Evolutionary conservation across 2,888 invertebrate species (phyloP).

Genomic region (Amiota minor): DNA sequence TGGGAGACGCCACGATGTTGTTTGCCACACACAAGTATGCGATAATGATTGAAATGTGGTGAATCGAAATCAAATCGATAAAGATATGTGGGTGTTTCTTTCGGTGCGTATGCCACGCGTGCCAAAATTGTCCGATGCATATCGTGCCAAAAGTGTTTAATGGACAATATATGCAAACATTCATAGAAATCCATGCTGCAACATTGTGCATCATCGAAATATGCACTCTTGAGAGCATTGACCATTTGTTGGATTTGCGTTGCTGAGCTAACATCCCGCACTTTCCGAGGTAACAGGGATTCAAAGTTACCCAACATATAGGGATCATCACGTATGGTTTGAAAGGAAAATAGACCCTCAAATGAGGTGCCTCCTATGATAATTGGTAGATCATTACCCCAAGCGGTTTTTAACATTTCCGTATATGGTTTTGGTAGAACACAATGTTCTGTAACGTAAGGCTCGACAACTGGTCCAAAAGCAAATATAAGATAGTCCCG

Average conservation of each 20-base stretch:
- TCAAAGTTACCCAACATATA: slow-evolving; percentile 52
- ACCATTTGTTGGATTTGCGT: slow-evolving; percentile 49
- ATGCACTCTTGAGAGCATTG: slow-evolving; percentile 44
- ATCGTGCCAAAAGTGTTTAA: slow-evolving; percentile 69
- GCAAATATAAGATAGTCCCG: slow-evolving; percentile 56
- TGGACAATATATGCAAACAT: slow-evolving; percentile 51
- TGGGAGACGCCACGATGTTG: slow-evolving; percentile 66
- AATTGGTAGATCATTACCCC: slow-evolving; percentile 69
- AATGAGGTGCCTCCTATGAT: slow-evolving; percentile 69
- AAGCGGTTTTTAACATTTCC: slow-evolving; percentile 59
- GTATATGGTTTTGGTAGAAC: slow-evolving; percentile 56
- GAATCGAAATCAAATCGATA: slow-evolving; percentile 73
- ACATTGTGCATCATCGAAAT: slow-evolving; percentile 55
- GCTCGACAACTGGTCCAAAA: slow-evolving; percentile 68
- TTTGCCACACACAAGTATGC: slow-evolving; percentile 61
- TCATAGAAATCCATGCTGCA: slow-evolving; percentile 53
- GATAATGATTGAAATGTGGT: slow-evolving; percentile 65
- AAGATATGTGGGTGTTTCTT: slow-evolving; percentile 64
- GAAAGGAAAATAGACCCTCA: slow-evolving; percentile 67
- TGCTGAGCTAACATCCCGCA: slow-evolving; percentile 48
- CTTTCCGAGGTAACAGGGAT: slow-evolving; percentile 58
- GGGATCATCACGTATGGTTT: slow-evolving; percentile 43
- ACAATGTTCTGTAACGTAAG: slow-evolving; percentile 61
- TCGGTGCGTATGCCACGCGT: slow-evolving; percentile 45
- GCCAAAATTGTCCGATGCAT: slow-evolving; percentile 61